phyloP scores from a whole-genome alignment of 2,113 vertebrate genomes.

The Bos indicus region DNA sequence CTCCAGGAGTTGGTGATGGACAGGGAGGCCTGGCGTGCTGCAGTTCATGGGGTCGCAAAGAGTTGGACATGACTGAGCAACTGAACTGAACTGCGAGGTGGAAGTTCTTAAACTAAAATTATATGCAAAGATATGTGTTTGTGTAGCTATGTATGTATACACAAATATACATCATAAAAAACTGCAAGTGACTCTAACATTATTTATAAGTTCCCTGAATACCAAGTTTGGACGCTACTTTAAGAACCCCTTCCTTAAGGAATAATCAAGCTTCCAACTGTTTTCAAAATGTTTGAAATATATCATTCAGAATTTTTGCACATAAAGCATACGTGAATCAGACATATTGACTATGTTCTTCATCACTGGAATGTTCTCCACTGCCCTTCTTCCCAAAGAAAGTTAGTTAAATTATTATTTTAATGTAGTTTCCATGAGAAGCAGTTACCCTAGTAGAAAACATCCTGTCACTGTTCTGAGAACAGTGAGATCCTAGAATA shows the following conservation, averaged over 20 bases:
- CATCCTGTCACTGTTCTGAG: constrained; percentile 21
- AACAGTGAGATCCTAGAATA: constrained; percentile 14
- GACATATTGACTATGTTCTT: neutral
- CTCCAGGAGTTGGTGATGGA: neutral
- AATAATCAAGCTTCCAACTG: neutral
- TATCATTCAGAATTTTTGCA: neutral
- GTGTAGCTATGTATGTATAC: neutral
- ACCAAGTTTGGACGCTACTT: neutral
- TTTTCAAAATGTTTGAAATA: neutral
- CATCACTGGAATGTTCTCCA: neutral
- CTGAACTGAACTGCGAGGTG: neutral
- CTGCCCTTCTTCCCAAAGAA: neutral
- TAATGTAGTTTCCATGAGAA: constrained; percentile 15
- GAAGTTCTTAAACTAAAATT: neutral
- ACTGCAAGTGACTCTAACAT: neutral
- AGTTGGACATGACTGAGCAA: neutral
- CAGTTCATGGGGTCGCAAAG: neutral
- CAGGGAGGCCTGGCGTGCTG: neutral
- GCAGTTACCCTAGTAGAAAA: neutral
- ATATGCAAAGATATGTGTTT: neutral
- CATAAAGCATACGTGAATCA: neutral
- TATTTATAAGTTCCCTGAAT: neutral
- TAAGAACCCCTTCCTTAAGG: neutral
- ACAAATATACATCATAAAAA: neutral
- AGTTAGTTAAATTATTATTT: neutral